Conservation (phyloP, 1,140 invertebrate species). For the Papilio polyxenes region DNA sequence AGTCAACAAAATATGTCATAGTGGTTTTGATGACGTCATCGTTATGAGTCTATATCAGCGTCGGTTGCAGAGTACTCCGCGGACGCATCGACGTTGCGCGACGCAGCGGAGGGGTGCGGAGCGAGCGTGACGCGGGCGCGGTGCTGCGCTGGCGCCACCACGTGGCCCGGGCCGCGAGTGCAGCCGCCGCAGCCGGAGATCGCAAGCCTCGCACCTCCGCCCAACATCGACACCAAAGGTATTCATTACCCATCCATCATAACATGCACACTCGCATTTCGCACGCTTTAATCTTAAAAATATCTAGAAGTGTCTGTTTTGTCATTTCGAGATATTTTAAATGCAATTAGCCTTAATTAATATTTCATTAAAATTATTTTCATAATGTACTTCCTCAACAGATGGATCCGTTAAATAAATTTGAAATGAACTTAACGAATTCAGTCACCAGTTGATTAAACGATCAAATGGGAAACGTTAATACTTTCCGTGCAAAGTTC, state of each 20-base stretch:
- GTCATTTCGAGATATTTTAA: no score
- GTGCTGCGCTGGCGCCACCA: slow-evolving; percentile 66
- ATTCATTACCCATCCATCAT: neutral
- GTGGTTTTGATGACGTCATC: neutral
- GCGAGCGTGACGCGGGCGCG: slow-evolving; percentile 52
- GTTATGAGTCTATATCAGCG: slow-evolving; percentile 8
- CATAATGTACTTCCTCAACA: neutral
- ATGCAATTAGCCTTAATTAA: no score
- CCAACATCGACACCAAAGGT: slow-evolving; percentile 78
- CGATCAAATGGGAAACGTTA: neutral
- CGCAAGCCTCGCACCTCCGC: slow-evolving; percentile 62
- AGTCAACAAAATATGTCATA: no score
- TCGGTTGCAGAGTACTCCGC: slow-evolving; percentile 67
- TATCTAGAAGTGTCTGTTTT: no score
- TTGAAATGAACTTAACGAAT: neutral
- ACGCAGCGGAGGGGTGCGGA: slow-evolving; percentile 68
- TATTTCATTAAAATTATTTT: no score
- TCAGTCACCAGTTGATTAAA: neutral
- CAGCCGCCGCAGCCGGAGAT: slow-evolving; percentile 75
- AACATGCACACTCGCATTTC: neutral
- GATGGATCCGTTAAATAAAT: neutral
- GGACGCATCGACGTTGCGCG: slow-evolving; percentile 74
- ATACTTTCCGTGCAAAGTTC: neutral
- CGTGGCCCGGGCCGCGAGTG: slow-evolving; percentile 71
- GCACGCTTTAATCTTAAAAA: no score